Conservation (phyloP, 2,888 invertebrate species). For the Drosophila borealis region DNA sequence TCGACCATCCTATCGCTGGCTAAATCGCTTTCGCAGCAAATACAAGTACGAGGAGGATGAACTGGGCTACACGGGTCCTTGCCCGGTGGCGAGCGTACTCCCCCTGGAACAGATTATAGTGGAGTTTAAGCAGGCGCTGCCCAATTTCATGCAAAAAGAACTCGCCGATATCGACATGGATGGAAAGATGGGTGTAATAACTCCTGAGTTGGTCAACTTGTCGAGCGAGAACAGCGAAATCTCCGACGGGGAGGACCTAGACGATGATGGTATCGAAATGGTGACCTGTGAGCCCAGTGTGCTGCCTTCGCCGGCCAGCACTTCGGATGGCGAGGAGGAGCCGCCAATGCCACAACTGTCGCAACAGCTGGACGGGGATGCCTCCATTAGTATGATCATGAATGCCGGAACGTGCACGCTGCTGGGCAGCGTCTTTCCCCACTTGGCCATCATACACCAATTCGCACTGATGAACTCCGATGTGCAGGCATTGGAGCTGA, state of each 20-base stretch:
- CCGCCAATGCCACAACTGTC: not conserved
- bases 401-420: slow-evolving; percentile 63
- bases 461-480: slow-evolving; percentile 81
- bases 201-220: slow-evolving; percentile 45
- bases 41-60: slow-evolving; percentile 82
- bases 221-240: slow-evolving; percentile 71
- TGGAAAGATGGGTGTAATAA: slow-evolving; percentile 12
- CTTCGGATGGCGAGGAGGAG: slow-evolving; percentile 48
- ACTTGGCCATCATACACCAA: slow-evolving; percentile 81
- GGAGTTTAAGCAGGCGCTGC: slow-evolving; percentile 80
- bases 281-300: slow-evolving; percentile 61
- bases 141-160: slow-evolving; percentile 84
- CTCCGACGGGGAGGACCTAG: slow-evolving; percentile 48
- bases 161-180: slow-evolving; percentile 68
- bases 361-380: slow-evolving; percentile 26
- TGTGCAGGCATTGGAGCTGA: slow-evolving; percentile 78
- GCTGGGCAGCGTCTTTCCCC: slow-evolving; percentile 79
- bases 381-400: slow-evolving; percentile 33
- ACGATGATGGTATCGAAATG: slow-evolving; percentile 59
- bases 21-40: slow-evolving; percentile 82
- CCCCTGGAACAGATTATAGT: slow-evolving; percentile 83
- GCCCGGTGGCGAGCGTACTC: slow-evolving; percentile 59
- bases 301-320: slow-evolving; percentile 52
- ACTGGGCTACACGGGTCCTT: slow-evolving; percentile 66
- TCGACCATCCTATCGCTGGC: slow-evolving; percentile 81